These are phyloP conservation scores for Achroia grisella DNA, from an alignment of 1,140 invertebrate species.

Conservation along the genomic window DNA sequence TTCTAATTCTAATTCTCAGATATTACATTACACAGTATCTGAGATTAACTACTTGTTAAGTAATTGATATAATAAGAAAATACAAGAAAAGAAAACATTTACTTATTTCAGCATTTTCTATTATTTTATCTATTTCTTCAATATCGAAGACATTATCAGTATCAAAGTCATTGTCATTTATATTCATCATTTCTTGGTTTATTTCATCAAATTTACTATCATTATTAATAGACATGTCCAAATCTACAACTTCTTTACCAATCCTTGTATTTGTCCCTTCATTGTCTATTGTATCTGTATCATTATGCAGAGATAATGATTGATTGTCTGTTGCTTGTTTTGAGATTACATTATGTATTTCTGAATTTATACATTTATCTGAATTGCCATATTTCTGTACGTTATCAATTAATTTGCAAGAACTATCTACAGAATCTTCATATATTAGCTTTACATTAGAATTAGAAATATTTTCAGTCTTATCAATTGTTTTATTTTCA, in stretches of 20 bases:
- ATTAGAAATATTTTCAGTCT: background rate
- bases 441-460: too few species aligned
- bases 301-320: conserved; percentile 36
- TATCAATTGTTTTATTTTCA: conserved; percentile 6
- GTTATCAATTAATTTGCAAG: background rate
- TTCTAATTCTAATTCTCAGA: too few species aligned
- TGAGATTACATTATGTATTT: too few species aligned
- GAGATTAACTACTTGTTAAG: too few species aligned
- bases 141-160: too few species aligned
- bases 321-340: conserved; percentile 26
- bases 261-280: background rate
- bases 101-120: conserved; percentile 40
- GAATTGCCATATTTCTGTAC: too few species aligned
- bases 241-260: background rate
- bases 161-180: conserved; percentile 13
- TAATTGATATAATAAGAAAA: too few species aligned
- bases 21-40: too few species aligned
- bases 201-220: conserved; percentile 3
- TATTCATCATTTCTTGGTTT: conserved; percentile 44
- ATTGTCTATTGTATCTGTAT: conserved; percentile 26
- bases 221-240: background rate
- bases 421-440: background rate
- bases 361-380: too few species aligned
- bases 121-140: conserved; percentile 43
- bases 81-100: conserved; percentile 19